Evolutionary conservation across 1,140 invertebrate species (phyloP).

Genomic region (Mycetomoellerius zeteki): DNA sequence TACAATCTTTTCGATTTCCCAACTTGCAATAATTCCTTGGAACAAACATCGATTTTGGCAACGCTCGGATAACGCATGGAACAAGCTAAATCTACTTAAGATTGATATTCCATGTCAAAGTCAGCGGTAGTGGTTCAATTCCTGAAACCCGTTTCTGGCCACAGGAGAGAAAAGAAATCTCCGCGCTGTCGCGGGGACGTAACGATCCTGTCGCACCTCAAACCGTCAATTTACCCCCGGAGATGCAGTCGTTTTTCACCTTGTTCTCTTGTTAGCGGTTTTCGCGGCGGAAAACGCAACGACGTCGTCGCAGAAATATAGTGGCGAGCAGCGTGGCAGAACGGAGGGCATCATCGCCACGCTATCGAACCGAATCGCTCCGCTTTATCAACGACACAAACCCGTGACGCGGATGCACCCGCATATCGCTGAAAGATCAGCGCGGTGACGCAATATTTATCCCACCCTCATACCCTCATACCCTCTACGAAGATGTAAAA

Average conservation of each 20-base stretch:
- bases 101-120: constrained; percentile 63
- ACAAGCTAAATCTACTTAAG: constrained; percentile 48
- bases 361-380: constrained; percentile 30
- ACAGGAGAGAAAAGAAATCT: constrained; percentile 62
- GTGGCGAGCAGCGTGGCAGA: neutral
- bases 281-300: constrained; percentile 18
- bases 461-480: constrained; percentile 20
- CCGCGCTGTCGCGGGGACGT: constrained; percentile 45
- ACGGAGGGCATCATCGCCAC: constrained; percentile 28
- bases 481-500: constrained; percentile 9
- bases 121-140: constrained; percentile 43
- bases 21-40: constrained; percentile 3
- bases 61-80: neutral
- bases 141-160: constrained; percentile 29
- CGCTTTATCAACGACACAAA: constrained; percentile 54
- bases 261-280: constrained; percentile 60
- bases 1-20: neutral
- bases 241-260: constrained; percentile 58
- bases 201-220: constrained; percentile 59
- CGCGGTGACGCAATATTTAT: constrained; percentile 55
- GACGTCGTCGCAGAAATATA: constrained; percentile 28
- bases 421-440: constrained; percentile 43
- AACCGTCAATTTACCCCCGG: constrained; percentile 60
- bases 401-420: constrained; percentile 29
- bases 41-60: neutral